phyloP scores from a whole-genome alignment of 2,113 vertebrate species.

The Sorex araneus region DNA sequence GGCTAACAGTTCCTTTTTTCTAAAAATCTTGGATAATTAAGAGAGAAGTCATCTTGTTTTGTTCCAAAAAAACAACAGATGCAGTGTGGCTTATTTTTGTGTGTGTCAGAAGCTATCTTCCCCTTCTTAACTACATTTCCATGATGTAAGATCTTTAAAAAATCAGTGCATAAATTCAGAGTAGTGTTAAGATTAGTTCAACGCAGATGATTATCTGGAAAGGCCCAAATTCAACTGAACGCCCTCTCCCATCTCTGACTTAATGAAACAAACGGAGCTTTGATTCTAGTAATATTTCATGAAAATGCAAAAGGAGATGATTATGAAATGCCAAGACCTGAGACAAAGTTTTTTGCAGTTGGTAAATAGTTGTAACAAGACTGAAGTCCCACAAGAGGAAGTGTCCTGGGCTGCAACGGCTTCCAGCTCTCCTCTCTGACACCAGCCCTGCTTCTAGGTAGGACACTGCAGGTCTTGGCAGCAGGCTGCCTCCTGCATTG shows the following conservation, averaged over 20 bases:
- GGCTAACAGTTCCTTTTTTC: background rate
- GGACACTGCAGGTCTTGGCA: rapidly evolving
- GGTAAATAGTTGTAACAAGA: background rate
- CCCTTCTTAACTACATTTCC: background rate
- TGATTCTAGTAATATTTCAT: background rate
- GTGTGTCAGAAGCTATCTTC: background rate
- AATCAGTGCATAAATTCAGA: background rate
- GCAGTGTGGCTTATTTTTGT: background rate
- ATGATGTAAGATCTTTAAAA: background rate
- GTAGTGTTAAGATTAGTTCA: background rate
- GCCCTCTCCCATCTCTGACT: background rate
- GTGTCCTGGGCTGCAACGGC: background rate
- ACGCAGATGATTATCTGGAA: background rate
- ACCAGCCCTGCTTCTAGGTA: background rate
- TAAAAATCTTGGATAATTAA: background rate
- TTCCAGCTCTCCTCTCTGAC: background rate
- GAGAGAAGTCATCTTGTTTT: background rate
- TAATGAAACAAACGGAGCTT: background rate
- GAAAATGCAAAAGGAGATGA: background rate
- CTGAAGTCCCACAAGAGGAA: background rate
- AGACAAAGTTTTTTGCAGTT: background rate
- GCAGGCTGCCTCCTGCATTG: too few species aligned
- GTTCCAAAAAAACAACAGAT: background rate
- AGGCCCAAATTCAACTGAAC: background rate
- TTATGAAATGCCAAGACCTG: background rate